Evolutionary conservation across 2,113 vertebrate genomes (phyloP).

Genomic region (Tychaedon coryphoeus): DNA sequence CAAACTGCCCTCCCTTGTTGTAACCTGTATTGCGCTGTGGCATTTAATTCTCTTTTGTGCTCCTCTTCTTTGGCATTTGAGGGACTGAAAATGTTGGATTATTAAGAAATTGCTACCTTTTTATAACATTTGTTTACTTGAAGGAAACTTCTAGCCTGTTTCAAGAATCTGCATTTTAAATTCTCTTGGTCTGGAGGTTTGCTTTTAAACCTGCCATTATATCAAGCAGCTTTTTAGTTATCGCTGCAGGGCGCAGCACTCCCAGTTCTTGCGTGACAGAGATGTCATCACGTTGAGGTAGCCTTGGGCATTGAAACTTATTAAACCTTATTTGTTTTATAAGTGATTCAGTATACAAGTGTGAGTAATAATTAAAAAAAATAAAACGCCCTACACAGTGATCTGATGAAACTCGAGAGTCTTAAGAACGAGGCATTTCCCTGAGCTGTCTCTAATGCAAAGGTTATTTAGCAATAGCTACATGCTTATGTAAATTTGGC

Average conservation of each 20-base stretch:
- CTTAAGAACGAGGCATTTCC: conserved; percentile 65
- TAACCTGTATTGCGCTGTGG: not conserved
- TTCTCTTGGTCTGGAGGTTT: conserved; percentile 66
- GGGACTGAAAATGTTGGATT: not conserved
- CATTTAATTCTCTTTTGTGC: not conserved
- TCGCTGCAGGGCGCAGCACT: conserved; percentile 69
- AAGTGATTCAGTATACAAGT: conserved; percentile 69
- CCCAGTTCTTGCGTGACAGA: conserved; percentile 71
- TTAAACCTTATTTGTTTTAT: conserved; percentile 73
- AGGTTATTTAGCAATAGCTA: conserved; percentile 62
- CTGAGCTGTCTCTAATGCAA: conserved; percentile 58
- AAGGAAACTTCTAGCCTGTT: conserved; percentile 38
- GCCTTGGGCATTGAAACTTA: conserved; percentile 72
- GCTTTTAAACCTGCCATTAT: conserved; percentile 70
- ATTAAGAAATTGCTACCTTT: not conserved
- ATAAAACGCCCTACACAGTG: conserved; percentile 51
- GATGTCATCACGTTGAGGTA: conserved; percentile 72
- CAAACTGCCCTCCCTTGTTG: not conserved
- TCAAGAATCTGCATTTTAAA: conserved; percentile 59
- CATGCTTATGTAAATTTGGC: conserved; percentile 59
- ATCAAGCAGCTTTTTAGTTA: conserved; percentile 67
- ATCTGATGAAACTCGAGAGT: conserved; percentile 57
- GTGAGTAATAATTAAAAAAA: conserved; percentile 72
- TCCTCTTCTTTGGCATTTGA: not conserved
- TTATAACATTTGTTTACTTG: conserved; percentile 31